Percentiles rank a stretch among this genome's conserved stretches.
Conservation (phyloP, 2,113 vertebrate genomes). For the Acinonyx jubatus region DNA sequence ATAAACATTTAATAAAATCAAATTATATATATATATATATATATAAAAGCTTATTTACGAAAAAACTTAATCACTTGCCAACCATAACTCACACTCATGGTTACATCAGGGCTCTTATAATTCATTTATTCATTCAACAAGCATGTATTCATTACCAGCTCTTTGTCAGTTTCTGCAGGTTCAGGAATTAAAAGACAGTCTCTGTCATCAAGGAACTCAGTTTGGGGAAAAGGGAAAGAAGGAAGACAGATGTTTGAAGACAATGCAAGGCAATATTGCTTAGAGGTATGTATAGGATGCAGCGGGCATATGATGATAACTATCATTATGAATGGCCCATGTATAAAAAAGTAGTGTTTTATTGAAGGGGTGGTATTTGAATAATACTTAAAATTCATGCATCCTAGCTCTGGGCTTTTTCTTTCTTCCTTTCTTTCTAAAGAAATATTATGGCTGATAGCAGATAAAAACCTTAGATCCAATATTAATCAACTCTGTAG, state of each 20-base stretch:
- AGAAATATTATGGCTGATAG: neutral
- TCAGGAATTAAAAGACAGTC: neutral
- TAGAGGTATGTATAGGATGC: neutral
- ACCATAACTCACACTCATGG: neutral
- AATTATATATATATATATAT: too few relatives aligned
- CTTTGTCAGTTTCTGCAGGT: neutral
- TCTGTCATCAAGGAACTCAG: neutral
- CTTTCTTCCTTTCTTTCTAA: neutral
- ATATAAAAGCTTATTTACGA: neutral
- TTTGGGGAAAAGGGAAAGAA: neutral
- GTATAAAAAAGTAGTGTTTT: neutral
- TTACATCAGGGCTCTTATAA: neutral
- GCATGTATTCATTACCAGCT: neutral
- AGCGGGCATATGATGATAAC: neutral
- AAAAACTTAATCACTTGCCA: neutral
- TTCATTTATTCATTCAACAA: conserved; percentile 17
- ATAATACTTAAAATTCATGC: neutral
- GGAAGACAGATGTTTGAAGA: neutral
- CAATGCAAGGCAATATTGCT: neutral
- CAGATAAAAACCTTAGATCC: neutral
- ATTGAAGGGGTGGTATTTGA: neutral
- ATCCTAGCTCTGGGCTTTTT: neutral
- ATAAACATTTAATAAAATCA: too few relatives aligned
- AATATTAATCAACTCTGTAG: neutral
- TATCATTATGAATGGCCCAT: neutral